Evolutionary conservation across 2,888 invertebrate genomes (phyloP).

Genomic region (Lithophane socia): DNA sequence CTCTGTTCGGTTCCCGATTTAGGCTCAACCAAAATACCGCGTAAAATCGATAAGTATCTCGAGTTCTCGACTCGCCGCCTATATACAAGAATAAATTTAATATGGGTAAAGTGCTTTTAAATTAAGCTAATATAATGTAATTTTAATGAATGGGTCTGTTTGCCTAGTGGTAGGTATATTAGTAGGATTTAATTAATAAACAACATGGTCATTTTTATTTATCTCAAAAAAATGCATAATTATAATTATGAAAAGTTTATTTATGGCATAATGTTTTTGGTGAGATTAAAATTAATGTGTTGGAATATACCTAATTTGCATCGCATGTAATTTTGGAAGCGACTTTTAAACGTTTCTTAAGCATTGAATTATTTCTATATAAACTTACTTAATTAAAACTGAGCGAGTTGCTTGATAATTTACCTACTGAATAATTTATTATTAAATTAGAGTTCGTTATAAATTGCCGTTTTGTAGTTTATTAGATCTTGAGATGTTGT

Average conservation of each 20-base stretch:
- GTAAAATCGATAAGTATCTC: slow-evolving; percentile 78
- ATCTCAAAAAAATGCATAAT: not conserved
- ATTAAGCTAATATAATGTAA: slow-evolving; percentile 23
- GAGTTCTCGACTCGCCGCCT: slow-evolving; percentile 54
- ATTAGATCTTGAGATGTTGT: slow-evolving; percentile 16
- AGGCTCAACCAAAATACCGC: slow-evolving; percentile 80
- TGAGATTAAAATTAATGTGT: not conserved
- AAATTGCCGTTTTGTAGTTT: slow-evolving; percentile 23
- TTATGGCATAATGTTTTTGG: not conserved
- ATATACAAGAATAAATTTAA: slow-evolving; percentile 10
- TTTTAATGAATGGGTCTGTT: not conserved
- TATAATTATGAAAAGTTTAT: not conserved
- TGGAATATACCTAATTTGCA: not conserved
- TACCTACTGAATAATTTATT: slow-evolving; percentile 13
- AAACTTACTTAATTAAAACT: slow-evolving; percentile 27
- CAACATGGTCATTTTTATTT: not conserved
- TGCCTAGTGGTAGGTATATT: no score
- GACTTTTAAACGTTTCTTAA: not conserved
- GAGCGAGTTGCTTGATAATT: slow-evolving; percentile 15
- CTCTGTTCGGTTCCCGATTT: slow-evolving; percentile 72
- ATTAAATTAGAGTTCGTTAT: slow-evolving; percentile 19
- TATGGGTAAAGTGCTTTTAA: slow-evolving; percentile 15
- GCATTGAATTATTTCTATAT: slow-evolving; percentile 10
- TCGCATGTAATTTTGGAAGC: slow-evolving; percentile 2
- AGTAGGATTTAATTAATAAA: not conserved